Base-by-base conservation (phyloP, 2,113 vertebrate genomes). In the Athene cunicularia region DNA sequence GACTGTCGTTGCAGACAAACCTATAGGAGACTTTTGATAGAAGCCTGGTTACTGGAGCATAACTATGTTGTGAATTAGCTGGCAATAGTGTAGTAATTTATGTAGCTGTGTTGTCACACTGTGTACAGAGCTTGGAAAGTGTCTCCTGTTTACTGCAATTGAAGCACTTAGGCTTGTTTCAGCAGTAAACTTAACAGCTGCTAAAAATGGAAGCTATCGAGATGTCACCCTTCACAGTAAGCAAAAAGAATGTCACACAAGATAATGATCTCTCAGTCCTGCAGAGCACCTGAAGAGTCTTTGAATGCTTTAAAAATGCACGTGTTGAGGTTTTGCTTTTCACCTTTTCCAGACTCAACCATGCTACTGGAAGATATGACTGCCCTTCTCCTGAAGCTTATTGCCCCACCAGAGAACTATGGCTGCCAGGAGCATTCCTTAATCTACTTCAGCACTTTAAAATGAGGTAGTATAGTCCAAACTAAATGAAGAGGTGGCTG, bases 161-260 rank as follows among this genome's bases (percentile, higher is more conserved):
- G 86, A 79, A 91, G 50, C 84, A 89, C 75, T 92, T 94, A 80
- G 30, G 76, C 92, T 95, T 93, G 85, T 93, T 97, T 96, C 92
- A 80, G 75, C 79, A 63, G 67, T 84, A 96, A 96, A 96, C 63
- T 82, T 59, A 74, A 82, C 58, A 93, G 83, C 37, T 80, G 74
- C 80, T 95, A 88, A 97, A 94, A 96, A 93, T 92, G 93, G 95
- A 89, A 89, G 62, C 49, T 66, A 64, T 83, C 0, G 4, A 92
- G 72, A 74, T 81, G 50, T 89, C 80, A 86, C 63, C 80, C 28
- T 95, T 91, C 84, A 55, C 50, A 83, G 77, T 79, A 72, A 82
- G 86, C 39, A 80, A 85, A 93, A 97, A 45, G 76, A 88, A 95
- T 91, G 80, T 67, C 33, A 20, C 21, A 82, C 11, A 50, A 86